phyloP scores from a whole-genome alignment of 2,888 invertebrate genomes.

The Hermaeophaga mercurialis region DNA sequence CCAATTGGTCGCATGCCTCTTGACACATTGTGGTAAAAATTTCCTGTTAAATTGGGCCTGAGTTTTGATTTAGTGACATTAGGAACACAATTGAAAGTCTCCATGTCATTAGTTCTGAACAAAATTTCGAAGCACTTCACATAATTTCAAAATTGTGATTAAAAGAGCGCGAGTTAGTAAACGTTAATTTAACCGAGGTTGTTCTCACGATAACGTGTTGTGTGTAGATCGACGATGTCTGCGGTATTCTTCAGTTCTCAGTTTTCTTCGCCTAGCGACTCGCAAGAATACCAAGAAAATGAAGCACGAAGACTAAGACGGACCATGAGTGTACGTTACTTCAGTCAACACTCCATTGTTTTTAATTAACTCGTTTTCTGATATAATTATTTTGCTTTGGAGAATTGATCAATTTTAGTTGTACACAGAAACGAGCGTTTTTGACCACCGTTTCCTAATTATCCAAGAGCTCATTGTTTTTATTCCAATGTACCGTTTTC shows the following conservation, averaged over 20 bases:
- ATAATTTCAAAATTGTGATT: slow-evolving; percentile 18
- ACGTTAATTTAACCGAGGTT: slow-evolving; percentile 9
- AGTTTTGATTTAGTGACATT: slow-evolving; percentile 37
- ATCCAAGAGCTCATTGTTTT: no score
- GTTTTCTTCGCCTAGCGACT: slow-evolving; percentile 20
- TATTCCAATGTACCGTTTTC: no score
- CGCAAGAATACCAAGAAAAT: slow-evolving; percentile 22
- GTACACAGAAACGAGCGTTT: slow-evolving; percentile 19
- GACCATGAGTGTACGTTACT: slow-evolving; percentile 18
- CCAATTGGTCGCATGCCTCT: slow-evolving; percentile 42
- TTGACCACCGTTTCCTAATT: slow-evolving; percentile 10
- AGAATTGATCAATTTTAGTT: slow-evolving; percentile 25
- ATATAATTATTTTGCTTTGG: slow-evolving; percentile 31
- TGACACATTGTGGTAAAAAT: slow-evolving; percentile 42
- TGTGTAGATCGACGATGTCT: slow-evolving; percentile 16
- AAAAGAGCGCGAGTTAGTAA: slow-evolving; percentile 10
- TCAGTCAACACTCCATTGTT: slow-evolving; percentile 25
- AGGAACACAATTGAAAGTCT: slow-evolving; percentile 38
- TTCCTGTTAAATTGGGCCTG: slow-evolving; percentile 39
- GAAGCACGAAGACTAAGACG: slow-evolving; percentile 17
- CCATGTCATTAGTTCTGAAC: slow-evolving; percentile 35
- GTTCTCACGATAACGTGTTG: slow-evolving; percentile 17
- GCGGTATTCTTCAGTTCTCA: slow-evolving; percentile 19
- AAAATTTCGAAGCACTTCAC: slow-evolving; percentile 19
- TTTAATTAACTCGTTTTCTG: slow-evolving; percentile 27